phyloP scores from a whole-genome alignment of 2,888 invertebrate species.

The Drosophila limbata region DNA sequence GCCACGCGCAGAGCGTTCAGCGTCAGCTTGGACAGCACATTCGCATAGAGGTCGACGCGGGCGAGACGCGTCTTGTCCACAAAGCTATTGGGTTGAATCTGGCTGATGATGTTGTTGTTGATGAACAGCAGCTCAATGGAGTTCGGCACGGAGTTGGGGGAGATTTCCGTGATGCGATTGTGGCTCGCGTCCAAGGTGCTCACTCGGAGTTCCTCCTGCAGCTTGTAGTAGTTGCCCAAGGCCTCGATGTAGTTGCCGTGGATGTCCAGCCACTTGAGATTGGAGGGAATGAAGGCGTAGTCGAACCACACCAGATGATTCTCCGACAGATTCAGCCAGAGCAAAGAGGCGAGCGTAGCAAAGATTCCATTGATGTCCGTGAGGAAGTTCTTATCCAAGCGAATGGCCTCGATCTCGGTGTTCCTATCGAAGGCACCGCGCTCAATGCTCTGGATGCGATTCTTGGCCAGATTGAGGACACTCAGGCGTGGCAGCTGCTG shows the following conservation, averaged over 20 bases:
- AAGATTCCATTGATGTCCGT: slow-evolving; percentile 96
- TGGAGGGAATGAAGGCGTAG: slow-evolving; percentile 95
- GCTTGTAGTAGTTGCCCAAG: slow-evolving; percentile 94
- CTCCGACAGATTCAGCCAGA: slow-evolving; percentile 95
- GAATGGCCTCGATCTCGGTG: slow-evolving; percentile 92
- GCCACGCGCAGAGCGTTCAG: slow-evolving; percentile 92
- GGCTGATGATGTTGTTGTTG: slow-evolving; percentile 94
- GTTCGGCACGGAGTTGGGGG: slow-evolving; percentile 94
- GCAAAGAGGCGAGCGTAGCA: slow-evolving; percentile 92
- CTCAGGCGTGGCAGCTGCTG: slow-evolving; percentile 93
- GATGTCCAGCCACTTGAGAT: slow-evolving; percentile 95
- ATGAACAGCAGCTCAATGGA: slow-evolving; percentile 95
- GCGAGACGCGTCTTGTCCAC: slow-evolving; percentile 93
- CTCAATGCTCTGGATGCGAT: slow-evolving; percentile 94
- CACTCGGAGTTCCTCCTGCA: slow-evolving; percentile 92
- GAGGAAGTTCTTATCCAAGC: slow-evolving; percentile 94
- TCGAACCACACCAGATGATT: slow-evolving; percentile 97
- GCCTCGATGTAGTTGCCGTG: slow-evolving; percentile 95
- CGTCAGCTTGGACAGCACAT: slow-evolving; percentile 93
- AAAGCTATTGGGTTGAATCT: slow-evolving; percentile 94
- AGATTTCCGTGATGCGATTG: slow-evolving; percentile 93
- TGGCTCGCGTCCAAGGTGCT: slow-evolving; percentile 95
- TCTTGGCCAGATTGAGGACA: slow-evolving; percentile 95
- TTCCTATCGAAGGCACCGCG: slow-evolving; percentile 93
- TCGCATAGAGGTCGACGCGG: slow-evolving; percentile 95